These are phyloP conservation scores for Pseudorhombus dupliciocellatus DNA, from an alignment of 2,113 vertebrate species.

Conservation along the genomic window DNA sequence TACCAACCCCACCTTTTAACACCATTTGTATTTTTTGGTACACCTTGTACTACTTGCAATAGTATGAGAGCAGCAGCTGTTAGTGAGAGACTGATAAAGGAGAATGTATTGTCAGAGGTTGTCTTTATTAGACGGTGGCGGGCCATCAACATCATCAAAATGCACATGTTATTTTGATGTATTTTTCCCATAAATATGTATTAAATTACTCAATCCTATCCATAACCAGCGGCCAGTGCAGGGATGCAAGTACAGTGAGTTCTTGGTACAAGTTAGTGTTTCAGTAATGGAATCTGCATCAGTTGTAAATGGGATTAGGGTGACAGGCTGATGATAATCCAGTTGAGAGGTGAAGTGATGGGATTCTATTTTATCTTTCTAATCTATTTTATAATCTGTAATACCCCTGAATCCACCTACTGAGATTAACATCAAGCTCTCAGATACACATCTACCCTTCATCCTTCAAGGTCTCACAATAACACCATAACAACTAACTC, in stretches of 20 bases:
- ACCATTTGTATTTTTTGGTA: conserved; percentile 2
- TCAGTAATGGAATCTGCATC: background rate
- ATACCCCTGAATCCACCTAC: conserved; percentile 25
- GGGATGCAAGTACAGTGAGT: too few species aligned
- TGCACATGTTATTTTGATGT: too few species aligned
- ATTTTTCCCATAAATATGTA: too few species aligned
- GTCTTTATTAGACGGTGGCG: background rate
- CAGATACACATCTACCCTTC: conserved; percentile 7
- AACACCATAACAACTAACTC: background rate
- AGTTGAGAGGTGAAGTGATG: background rate
- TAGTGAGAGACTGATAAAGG: background rate
- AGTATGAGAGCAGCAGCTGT: conserved; percentile 21
- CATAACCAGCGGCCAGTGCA: too few species aligned
- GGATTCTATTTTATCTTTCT: background rate
- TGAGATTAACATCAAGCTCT: conserved; percentile 26
- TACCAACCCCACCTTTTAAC: too few species aligned
- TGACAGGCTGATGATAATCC: background rate
- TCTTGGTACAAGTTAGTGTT: background rate
- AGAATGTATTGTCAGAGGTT: conserved; percentile 2
- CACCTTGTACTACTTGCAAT: conserved; percentile 26
- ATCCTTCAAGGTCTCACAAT: conserved; percentile 5
- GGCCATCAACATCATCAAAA: too few species aligned
- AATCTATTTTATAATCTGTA: conserved; percentile 47
- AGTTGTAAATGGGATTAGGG: background rate
- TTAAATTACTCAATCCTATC: too few species aligned